phyloP scores from a whole-genome alignment of 2,113 vertebrate species.

The Hemibagrus wyckioides region DNA sequence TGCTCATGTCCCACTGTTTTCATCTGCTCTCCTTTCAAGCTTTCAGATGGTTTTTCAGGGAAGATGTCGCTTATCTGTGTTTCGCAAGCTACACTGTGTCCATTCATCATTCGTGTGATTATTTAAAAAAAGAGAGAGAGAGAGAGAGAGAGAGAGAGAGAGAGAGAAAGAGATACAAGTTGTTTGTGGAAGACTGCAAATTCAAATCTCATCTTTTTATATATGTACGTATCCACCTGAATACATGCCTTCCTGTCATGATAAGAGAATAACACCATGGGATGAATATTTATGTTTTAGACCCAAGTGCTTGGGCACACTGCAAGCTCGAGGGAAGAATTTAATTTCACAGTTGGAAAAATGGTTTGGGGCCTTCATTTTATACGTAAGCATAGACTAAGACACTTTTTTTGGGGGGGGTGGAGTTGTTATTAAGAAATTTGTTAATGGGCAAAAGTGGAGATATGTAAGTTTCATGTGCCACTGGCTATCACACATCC shows the following conservation, averaged over 20 bases:
- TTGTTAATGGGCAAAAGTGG: neutral
- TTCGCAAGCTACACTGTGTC: neutral
- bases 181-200: neutral
- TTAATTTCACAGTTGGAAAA: constrained; percentile 18
- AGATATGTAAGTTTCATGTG: neutral
- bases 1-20: constrained; percentile 26
- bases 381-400: neutral
- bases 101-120: constrained; percentile 12
- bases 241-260: neutral
- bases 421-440: neutral
- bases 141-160: too few species aligned
- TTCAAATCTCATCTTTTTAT: neutral
- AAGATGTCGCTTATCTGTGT: constrained; percentile 31
- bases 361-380: neutral
- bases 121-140: constrained; percentile 17
- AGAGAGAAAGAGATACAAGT: neutral
- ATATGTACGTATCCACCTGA: neutral
- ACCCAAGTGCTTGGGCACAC: neutral
- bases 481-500: neutral
- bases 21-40: constrained; percentile 22
- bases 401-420: neutral
- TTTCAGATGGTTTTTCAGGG: constrained; percentile 16
- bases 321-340: neutral
- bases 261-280: neutral
- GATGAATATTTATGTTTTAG: constrained; percentile 26